Evolutionary conservation across 2,113 vertebrate species (phyloP).

Genomic region (Hipposideros armiger): DNA sequence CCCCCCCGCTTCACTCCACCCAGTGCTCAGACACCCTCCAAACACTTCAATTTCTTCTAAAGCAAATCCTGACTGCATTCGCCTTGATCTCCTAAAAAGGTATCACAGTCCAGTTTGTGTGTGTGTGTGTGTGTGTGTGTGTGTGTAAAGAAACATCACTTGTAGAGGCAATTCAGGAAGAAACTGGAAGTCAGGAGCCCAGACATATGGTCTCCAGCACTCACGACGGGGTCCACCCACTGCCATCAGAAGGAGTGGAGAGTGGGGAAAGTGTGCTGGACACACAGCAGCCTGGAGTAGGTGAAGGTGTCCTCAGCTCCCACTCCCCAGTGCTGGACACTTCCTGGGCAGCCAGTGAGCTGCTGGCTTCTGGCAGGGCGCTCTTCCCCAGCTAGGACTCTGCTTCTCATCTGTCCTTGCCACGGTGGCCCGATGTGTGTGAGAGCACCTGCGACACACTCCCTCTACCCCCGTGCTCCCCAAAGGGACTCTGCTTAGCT

Average conservation of each 20-base stretch:
- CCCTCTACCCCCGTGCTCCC: neutral
- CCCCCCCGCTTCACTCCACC: neutral
- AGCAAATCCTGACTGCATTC: neutral
- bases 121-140: no score
- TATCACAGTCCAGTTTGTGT: neutral
- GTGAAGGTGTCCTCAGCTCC: neutral
- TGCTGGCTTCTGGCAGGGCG: neutral
- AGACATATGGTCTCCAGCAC: neutral
- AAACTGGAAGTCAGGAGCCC: neutral
- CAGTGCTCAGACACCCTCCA: neutral
- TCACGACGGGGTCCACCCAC: neutral
- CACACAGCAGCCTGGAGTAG: neutral
- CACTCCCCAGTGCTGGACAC: neutral
- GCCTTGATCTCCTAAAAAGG: neutral
- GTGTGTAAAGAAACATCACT: neutral
- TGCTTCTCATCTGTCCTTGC: neutral
- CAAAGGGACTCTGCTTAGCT: neutral
- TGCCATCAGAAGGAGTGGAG: neutral
- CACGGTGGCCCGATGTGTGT: neutral
- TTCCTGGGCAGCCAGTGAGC: neutral
- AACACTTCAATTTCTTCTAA: neutral
- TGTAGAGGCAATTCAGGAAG: neutral
- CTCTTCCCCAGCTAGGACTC: neutral
- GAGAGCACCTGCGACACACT: neutral
- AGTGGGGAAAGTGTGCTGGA: neutral